These are phyloP conservation scores for Colossoma macropomum DNA, from an alignment of 2,113 vertebrate genomes.

Conservation along the genomic window DNA sequence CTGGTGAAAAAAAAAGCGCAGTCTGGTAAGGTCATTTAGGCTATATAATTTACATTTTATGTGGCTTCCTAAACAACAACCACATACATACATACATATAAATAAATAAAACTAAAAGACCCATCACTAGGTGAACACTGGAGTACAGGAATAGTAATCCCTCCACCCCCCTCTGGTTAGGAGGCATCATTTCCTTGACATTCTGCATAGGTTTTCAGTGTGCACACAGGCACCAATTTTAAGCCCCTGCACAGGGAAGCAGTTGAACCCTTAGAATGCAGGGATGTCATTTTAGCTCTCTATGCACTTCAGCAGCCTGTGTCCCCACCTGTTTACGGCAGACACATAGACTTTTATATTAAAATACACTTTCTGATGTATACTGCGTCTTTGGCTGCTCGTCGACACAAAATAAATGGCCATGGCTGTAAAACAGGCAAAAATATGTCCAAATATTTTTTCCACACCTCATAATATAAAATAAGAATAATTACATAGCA, in stretches of 20 bases:
- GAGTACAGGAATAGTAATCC: slow-evolving; percentile 53
- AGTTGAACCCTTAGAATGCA: slow-evolving; percentile 77
- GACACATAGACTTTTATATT: slow-evolving; percentile 57
- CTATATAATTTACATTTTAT: too few species aligned
- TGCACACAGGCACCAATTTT: slow-evolving; percentile 67
- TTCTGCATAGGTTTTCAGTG: slow-evolving; percentile 63
- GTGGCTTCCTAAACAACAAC: background rate
- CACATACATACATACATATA: background rate
- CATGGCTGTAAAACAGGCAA: background rate
- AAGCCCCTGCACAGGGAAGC: slow-evolving; percentile 75
- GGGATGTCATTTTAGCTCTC: slow-evolving; percentile 80
- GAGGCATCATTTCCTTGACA: slow-evolving; percentile 62
- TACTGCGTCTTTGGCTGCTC: slow-evolving; percentile 16
- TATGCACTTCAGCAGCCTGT: slow-evolving; percentile 65
- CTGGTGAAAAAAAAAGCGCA: background rate
- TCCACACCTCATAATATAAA: background rate
- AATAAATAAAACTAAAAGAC: background rate
- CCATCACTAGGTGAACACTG: slow-evolving; percentile 26
- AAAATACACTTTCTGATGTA: slow-evolving; percentile 28
- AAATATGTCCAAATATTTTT: background rate
- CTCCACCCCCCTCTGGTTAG: slow-evolving; percentile 47
- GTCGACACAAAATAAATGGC: slow-evolving; percentile 22
- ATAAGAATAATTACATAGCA: background rate
- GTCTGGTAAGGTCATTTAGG: background rate
- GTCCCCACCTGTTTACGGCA: slow-evolving; percentile 79